A percentile compares a stretch with the other conserved stretches of the same genome.
Conservation (phyloP, 2,113 vertebrate species). For the Eolophus roseicapilla region DNA sequence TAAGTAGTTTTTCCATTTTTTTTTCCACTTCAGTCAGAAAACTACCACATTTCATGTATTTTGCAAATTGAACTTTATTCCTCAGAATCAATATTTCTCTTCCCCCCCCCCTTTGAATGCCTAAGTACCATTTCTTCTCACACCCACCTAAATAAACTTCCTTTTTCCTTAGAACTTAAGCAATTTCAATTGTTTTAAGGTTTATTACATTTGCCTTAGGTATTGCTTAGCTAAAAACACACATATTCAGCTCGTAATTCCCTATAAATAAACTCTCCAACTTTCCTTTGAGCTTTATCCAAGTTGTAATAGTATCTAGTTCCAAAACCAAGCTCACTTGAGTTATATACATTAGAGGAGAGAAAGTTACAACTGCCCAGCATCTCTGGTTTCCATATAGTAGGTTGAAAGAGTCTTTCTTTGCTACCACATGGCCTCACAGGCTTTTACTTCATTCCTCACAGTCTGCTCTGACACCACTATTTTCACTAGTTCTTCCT, state of each 20-base stretch:
- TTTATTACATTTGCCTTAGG: slow-evolving; percentile 21
- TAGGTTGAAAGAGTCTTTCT: neutral
- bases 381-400: neutral
- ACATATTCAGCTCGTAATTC: neutral
- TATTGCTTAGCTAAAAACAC: slow-evolving; percentile 9
- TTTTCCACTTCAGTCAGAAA: neutral
- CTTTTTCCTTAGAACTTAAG: neutral
- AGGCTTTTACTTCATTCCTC: neutral
- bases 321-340: neutral
- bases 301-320: neutral
- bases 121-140: neutral
- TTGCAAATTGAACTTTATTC: neutral
- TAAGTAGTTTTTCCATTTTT: neutral
- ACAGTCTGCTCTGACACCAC: neutral
- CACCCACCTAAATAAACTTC: neutral
- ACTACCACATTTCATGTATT: neutral
- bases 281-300: slow-evolving; percentile 26
- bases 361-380: neutral
- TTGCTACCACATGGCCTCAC: neutral
- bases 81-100: neutral
- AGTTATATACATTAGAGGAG: neutral
- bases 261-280: neutral
- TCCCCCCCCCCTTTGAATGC: neutral
- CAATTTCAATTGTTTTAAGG: neutral
- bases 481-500: neutral